These are phyloP conservation scores for Dioctria rufipes DNA, from an alignment of 2,888 invertebrate species.

Conservation along the genomic window DNA sequence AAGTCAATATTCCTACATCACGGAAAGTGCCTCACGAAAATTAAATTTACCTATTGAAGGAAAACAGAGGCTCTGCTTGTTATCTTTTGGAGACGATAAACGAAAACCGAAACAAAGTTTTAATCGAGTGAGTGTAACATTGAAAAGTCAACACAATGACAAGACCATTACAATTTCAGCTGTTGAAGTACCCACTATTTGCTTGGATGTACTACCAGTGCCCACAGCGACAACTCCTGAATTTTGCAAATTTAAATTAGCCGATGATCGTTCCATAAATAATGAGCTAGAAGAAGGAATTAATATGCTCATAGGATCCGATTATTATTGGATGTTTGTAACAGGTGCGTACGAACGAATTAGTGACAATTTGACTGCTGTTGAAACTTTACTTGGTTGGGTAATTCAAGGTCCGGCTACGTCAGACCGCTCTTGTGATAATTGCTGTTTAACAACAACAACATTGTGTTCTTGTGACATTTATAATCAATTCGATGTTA, in stretches of 20 bases:
- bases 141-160: neutral
- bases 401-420: slow-evolving; percentile 24
- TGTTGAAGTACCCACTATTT: slow-evolving; percentile 23
- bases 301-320: slow-evolving; percentile 17
- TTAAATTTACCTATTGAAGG: too few relatives aligned
- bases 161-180: slow-evolving; percentile 2
- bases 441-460: neutral
- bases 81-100: too few relatives aligned
- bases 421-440: neutral
- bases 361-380: slow-evolving; percentile 10
- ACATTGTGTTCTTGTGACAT: neutral
- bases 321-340: slow-evolving; percentile 16
- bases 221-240: neutral
- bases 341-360: slow-evolving; percentile 12
- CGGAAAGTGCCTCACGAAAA: too few relatives aligned
- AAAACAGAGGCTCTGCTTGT: too few relatives aligned
- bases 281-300: slow-evolving; percentile 19
- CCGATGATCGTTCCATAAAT: neutral
- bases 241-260: neutral
- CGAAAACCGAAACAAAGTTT: too few relatives aligned
- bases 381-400: slow-evolving; percentile 29
- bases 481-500: too few relatives aligned
- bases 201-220: slow-evolving; percentile 9
- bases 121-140: too few relatives aligned
- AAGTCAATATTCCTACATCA: too few relatives aligned